phyloP scores from a whole-genome alignment of 2,113 vertebrate genomes.

The Myotis davidii region DNA sequence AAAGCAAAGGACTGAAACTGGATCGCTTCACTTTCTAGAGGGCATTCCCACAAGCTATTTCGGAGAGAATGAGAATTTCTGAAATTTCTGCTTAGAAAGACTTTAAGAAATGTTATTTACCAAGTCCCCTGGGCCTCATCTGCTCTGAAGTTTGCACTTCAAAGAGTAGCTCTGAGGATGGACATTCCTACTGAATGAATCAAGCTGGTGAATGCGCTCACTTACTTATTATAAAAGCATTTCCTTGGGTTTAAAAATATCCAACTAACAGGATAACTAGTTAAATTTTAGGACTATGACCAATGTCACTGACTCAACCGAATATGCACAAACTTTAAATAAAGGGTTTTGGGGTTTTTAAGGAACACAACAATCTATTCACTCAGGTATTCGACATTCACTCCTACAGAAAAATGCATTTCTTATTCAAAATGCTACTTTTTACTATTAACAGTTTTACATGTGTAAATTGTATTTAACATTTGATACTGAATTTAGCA shows the following conservation, averaged over 20 bases:
- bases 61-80: not conserved
- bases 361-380: not conserved
- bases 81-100: conserved; percentile 37
- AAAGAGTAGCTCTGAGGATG: conserved; percentile 42
- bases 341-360: not conserved
- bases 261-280: not conserved
- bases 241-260: not conserved
- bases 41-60: not conserved
- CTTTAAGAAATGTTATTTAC: conserved; percentile 38
- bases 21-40: not conserved
- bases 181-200: conserved; percentile 17
- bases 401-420: not conserved
- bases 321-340: not conserved
- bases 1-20: not conserved
- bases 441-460: not conserved
- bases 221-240: not conserved
- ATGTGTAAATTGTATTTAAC: not conserved
- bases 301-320: not conserved
- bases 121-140: not conserved
- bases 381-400: not conserved
- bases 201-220: not conserved
- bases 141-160: conserved; percentile 36
- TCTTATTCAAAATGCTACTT: conserved; percentile 1
- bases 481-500: not conserved
- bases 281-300: not conserved